These are phyloP conservation scores for Philonicus albiceps DNA, from an alignment of 2,888 invertebrate genomes.

Conservation along the genomic window DNA sequence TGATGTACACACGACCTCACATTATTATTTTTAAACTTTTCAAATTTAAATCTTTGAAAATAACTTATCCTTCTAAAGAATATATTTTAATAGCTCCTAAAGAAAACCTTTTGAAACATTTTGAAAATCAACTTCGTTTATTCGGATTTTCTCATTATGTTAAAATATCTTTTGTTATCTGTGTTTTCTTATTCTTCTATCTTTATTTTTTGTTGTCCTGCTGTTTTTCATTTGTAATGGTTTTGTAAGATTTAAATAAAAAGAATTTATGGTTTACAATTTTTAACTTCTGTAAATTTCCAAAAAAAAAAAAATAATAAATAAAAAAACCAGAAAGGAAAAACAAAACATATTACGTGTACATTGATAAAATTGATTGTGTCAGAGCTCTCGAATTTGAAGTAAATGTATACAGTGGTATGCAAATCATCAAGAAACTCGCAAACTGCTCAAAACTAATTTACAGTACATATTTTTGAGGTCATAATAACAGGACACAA, in stretches of 20 bases:
- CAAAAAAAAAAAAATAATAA: neutral
- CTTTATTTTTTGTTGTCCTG: neutral
- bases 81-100: neutral
- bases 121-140: neutral
- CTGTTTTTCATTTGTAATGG: constrained; percentile 15
- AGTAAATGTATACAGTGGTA: no score
- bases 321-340: no score
- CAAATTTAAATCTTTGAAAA: neutral
- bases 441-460: no score
- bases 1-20: neutral
- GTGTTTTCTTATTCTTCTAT: neutral
- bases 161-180: neutral
- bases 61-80: neutral
- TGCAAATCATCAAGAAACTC: no score
- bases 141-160: neutral
- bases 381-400: neutral
- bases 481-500: no score
- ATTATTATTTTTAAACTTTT: neutral
- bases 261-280: neutral
- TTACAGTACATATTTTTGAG: no score
- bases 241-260: constrained; percentile 28
- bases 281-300: neutral
- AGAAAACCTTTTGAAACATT: neutral
- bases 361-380: neutral
- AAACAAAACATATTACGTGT: neutral